Conservation (phyloP, 2,888 invertebrate genomes). For the Chrysomela aeneicollis region DNA sequence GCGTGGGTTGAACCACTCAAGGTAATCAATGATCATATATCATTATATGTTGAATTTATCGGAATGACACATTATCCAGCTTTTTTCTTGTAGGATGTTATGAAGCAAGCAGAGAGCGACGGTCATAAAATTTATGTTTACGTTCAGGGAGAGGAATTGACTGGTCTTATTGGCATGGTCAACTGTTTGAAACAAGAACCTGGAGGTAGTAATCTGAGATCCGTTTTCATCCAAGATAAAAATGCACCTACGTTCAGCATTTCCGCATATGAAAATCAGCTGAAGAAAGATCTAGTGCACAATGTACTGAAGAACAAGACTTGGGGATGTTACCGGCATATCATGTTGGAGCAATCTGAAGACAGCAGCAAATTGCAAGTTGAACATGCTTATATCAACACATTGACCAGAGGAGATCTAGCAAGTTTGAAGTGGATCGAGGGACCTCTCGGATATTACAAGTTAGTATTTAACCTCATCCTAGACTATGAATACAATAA, state of each 20-base stretch:
- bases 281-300: constrained; percentile 80
- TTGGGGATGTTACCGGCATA: constrained; percentile 90
- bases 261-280: constrained; percentile 68
- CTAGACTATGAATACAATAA: not conserved
- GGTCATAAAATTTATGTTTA: constrained; percentile 73
- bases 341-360: constrained; percentile 67
- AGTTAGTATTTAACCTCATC: constrained; percentile 52
- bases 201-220: constrained; percentile 80
- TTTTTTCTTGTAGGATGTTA: constrained; percentile 59
- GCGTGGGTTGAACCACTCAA: constrained; percentile 86
- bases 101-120: constrained; percentile 71
- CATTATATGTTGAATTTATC: no score
- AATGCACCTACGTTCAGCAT: constrained; percentile 69
- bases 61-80: no score
- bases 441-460: constrained; percentile 76
- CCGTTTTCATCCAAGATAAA: constrained; percentile 74
- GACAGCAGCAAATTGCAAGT: constrained; percentile 67
- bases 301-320: constrained; percentile 83
- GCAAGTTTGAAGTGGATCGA: constrained; percentile 94
- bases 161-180: constrained; percentile 87
- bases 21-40: constrained; percentile 27
- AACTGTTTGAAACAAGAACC: constrained; percentile 90
- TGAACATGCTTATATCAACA: constrained; percentile 95
- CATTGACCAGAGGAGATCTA: constrained; percentile 90
- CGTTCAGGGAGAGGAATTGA: constrained; percentile 71